phyloP scores from a whole-genome alignment of 2,113 vertebrate species.

The Canis aureus region DNA sequence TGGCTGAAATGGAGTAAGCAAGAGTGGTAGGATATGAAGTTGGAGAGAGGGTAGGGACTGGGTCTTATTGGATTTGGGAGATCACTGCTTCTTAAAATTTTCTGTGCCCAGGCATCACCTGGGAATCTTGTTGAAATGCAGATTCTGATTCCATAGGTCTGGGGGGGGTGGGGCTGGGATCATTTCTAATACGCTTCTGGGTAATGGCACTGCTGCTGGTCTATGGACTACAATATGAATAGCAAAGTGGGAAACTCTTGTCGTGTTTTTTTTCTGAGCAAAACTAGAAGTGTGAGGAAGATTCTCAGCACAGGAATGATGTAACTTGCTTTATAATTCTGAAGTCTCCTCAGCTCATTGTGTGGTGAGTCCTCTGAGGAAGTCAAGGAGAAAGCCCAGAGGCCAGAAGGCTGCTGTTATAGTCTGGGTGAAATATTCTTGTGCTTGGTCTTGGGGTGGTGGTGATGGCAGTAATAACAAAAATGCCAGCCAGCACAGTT shows the following conservation, averaged over 20 bases:
- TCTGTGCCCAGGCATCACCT: background rate
- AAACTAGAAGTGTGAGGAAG: background rate
- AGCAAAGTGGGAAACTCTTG: background rate
- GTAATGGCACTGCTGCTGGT: background rate
- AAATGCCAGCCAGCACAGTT: background rate
- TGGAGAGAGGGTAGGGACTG: background rate
- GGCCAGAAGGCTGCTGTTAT: background rate
- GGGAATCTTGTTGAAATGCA: background rate
- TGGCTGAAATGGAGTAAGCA: background rate
- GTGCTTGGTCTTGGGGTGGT: background rate
- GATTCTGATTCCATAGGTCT: background rate
- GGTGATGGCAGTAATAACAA: background rate
- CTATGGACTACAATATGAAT: background rate
- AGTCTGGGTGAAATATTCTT: background rate
- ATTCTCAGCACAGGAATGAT: background rate
- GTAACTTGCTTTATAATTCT: background rate
- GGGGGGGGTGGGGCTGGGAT: background rate
- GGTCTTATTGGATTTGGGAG: background rate
- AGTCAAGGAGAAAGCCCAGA: background rate
- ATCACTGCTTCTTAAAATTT: background rate
- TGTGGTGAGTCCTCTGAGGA: background rate
- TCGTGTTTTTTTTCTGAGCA: background rate
- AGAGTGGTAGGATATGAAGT: background rate
- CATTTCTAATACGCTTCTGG: background rate
- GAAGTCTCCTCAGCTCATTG: background rate